Evolutionary conservation across 2,113 vertebrate genomes (phyloP).

Genomic region (Perca flavescens): DNA sequence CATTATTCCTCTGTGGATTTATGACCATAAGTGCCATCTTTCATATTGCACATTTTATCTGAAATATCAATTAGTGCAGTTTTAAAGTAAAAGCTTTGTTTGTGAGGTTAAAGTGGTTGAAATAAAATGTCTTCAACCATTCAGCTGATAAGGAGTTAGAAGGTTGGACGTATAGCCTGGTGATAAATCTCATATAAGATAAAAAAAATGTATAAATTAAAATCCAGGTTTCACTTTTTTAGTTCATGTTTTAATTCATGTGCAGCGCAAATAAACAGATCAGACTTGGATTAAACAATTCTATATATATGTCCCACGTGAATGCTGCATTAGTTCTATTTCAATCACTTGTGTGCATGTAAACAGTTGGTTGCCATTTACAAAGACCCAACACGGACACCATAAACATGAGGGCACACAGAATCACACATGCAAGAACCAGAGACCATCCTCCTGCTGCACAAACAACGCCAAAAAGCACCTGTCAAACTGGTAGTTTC

Average conservation of each 20-base stretch:
- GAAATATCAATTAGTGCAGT: too few relatives aligned
- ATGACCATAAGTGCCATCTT: too few relatives aligned
- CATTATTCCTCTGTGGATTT: too few relatives aligned
- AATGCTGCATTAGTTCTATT: constrained; percentile 11
- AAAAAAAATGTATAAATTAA: too few relatives aligned
- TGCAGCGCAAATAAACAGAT: not conserved
- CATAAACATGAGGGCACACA: constrained; percentile 2
- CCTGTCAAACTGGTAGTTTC: constrained; percentile 59
- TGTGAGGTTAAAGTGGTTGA: too few relatives aligned
- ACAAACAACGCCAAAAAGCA: constrained; percentile 53
- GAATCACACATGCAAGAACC: not conserved
- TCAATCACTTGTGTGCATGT: constrained; percentile 46
- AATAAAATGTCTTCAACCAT: too few relatives aligned
- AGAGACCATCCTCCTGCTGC: not conserved
- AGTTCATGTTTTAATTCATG: not conserved
- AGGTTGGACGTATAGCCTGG: not conserved
- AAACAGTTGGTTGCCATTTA: constrained; percentile 18
- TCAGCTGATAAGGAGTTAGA: too few relatives aligned
- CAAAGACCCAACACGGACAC: constrained; percentile 3
- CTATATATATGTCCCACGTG: not conserved
- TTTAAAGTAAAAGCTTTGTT: too few relatives aligned
- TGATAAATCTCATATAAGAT: too few relatives aligned
- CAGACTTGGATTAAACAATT: too few relatives aligned
- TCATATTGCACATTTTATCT: too few relatives aligned
- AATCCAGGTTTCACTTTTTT: not conserved